A percentile compares a stretch with the other conserved stretches of the same genome.
phyloP scores from a whole-genome alignment of 2,113 vertebrate species.

The Anarhynchus alexandrinus region DNA sequence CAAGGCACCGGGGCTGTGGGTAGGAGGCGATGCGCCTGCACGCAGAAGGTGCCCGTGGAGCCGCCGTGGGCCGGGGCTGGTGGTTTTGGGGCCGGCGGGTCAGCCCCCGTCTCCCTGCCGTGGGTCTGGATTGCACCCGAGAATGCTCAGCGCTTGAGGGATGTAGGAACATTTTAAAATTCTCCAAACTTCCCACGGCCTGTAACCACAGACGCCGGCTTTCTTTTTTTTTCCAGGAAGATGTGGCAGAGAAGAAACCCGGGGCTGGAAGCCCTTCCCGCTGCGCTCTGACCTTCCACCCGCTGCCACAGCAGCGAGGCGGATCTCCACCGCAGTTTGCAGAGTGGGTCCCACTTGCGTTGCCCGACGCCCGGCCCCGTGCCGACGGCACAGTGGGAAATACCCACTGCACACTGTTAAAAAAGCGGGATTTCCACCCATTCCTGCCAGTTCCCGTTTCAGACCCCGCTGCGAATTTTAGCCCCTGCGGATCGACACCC shows the following conservation, averaged over 20 bases:
- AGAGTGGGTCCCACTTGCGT: accelerated
- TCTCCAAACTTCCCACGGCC: accelerated
- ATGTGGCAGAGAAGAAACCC: accelerated
- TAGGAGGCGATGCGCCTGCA: accelerated
- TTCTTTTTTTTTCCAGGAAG: not conserved
- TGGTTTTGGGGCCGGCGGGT: not conserved
- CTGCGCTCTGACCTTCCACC: accelerated
- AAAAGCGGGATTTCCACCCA: not conserved
- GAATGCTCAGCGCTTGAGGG: too few relatives aligned
- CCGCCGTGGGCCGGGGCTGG: not conserved
- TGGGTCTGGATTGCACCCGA: not conserved
- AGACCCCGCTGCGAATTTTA: not conserved
- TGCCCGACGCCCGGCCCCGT: not conserved
- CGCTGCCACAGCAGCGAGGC: accelerated
- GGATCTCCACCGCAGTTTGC: accelerated
- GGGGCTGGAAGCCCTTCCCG: accelerated
- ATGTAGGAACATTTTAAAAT: not conserved
- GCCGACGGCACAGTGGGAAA: not conserved
- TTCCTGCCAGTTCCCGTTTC: not conserved
- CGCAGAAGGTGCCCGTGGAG: accelerated
- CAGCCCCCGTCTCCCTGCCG: too few relatives aligned
- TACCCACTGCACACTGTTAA: accelerated
- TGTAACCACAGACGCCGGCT: accelerated
- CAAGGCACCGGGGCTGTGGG: not conserved
- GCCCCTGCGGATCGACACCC: too few relatives aligned